Evolutionary conservation across 2,888 invertebrate genomes (phyloP).

Genomic region (Conops quadrifasciatus): DNA sequence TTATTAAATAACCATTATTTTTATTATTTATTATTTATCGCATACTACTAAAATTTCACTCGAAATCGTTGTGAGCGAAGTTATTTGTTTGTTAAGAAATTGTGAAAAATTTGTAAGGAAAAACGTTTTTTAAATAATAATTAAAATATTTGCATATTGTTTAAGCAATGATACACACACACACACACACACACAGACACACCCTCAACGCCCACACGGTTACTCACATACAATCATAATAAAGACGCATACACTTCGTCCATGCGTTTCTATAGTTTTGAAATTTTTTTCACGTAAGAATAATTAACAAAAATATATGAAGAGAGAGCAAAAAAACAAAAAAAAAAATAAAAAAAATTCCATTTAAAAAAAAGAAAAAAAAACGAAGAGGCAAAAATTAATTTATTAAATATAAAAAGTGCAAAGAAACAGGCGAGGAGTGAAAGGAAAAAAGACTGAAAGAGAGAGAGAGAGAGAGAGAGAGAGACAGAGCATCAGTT

Average conservation of each 20-base stretch:
- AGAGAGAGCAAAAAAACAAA: not conserved
- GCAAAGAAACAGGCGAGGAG: not conserved
- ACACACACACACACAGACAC: not conserved
- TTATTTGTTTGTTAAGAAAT: no score
- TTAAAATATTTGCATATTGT: not conserved
- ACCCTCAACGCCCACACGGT: not conserved
- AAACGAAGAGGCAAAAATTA: not conserved
- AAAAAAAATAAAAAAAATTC: not conserved
- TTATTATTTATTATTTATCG: not conserved
- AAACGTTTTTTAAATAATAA: conserved; percentile 11
- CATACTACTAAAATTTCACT: conserved; percentile 8
- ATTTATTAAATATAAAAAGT: not conserved
- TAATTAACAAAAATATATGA: conserved; percentile 9
- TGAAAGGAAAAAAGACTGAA: not conserved
- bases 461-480: not conserved
- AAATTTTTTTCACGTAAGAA: conserved; percentile 11
- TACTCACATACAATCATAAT: not conserved
- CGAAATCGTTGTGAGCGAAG: not conserved
- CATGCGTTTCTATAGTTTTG: no score
- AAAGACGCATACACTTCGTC: not conserved
- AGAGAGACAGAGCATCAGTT: not conserved
- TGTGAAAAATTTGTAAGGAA: no score
- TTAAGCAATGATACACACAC: not conserved
- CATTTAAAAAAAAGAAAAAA: conserved; percentile 7
- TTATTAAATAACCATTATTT: not conserved